Base-by-base conservation (phyloP, 2,888 invertebrate species). In the Endotricha flammealis region DNA sequence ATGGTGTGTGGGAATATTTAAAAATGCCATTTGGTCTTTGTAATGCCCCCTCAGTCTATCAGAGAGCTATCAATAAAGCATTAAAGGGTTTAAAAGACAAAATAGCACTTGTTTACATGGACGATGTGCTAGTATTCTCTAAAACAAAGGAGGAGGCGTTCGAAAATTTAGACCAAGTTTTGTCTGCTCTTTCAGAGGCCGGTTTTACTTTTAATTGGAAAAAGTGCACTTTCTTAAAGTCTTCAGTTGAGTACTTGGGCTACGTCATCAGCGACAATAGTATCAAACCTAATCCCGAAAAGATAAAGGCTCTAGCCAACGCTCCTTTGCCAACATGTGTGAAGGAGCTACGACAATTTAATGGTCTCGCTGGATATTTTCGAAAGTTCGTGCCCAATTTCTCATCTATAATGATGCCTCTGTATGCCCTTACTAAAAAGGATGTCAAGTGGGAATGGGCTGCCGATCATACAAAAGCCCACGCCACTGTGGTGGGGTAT, bases 311-410 rank as follows among this genome's bases (percentile, higher is more conserved):
- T 0, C 27, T 46, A 1, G n/a, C 35, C 0, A 39, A 35, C 4
- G 32, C 40, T 1, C 23, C 38, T 1, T 4, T 35, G 7, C 46
- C 46, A 3, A 35, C 5, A 32, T 49, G 8, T 32, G 41, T 42
- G 0, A 53, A 44, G 20, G 39, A 51, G 22, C 10, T 53, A 0
- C 32, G 53, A 14, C 48, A 52, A 17, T 52, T 49, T 11, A 38
- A 39, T 33, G 48, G 55, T 1, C 23, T 53, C 1, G 50, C 50
- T 0, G 37, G 46, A 1, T 53, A 52, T 22, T 53, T 56, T 33
- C 27, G 50, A 3, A 33, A 36, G 11, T 44, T 41, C 12, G 22
- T 43, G 0, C 43, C 43, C 0, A 42, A 38, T 16, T 46, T 43
- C 23, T 33, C 42, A 0, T 9, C 4, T n/a, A 29, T 24, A 2